phyloP scores from a whole-genome alignment of 1,140 invertebrate species.

The Achatina immaculata region DNA sequence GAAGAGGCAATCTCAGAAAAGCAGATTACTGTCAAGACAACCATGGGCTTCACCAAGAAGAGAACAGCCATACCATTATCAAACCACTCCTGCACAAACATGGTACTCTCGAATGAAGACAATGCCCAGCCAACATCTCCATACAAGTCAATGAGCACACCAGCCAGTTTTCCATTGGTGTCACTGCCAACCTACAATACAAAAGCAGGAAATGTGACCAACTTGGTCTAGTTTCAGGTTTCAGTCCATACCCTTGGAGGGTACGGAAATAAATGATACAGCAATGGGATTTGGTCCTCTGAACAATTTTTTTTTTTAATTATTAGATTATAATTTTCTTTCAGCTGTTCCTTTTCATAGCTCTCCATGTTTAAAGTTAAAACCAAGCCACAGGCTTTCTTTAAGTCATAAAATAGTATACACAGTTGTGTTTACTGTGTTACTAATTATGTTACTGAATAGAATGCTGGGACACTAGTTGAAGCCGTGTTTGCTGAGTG shows the following conservation, averaged over 20 bases:
- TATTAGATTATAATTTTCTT: too few species aligned
- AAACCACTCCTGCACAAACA: not conserved
- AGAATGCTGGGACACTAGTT: too few species aligned
- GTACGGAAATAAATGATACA: not conserved
- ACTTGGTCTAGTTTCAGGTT: not conserved
- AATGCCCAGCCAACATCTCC: not conserved
- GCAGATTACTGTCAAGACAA: too few species aligned
- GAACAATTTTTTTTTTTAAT: not conserved
- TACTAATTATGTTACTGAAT: too few species aligned
- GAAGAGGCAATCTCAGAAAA: too few species aligned
- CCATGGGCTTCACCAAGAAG: too few species aligned
- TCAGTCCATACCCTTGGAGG: not conserved
- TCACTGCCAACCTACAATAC: conserved; percentile 30
- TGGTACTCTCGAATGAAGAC: not conserved
- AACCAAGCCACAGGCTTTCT: too few species aligned
- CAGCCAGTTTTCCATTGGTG: conserved; percentile 41
- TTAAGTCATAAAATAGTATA: too few species aligned
- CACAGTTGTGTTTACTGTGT: too few species aligned
- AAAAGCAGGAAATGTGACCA: not conserved
- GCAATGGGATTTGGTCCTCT: not conserved
- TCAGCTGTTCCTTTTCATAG: too few species aligned
- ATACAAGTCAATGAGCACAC: conserved; percentile 29
- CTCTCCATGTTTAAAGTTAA: too few species aligned
- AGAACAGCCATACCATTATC: conserved; percentile 11
- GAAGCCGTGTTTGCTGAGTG: too few species aligned